phyloP scores from a whole-genome alignment of 2,888 invertebrate genomes.

The Nemoura dubitans region DNA sequence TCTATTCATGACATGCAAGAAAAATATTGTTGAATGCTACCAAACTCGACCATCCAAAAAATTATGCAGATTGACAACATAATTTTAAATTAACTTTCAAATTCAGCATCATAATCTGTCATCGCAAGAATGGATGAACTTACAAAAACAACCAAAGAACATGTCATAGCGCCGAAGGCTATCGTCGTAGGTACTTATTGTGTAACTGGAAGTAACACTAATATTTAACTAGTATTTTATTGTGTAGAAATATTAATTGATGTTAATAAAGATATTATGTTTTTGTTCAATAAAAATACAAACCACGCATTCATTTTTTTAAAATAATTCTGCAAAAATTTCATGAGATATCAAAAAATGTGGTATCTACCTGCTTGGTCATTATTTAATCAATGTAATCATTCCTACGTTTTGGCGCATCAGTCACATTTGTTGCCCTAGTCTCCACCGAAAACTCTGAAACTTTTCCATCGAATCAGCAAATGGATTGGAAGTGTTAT shows the following conservation, averaged over 20 bases:
- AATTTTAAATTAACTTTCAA: not conserved
- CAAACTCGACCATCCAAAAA: not conserved
- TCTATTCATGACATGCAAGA: constrained; percentile 63
- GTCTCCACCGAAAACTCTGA: too few species aligned
- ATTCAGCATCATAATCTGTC: constrained; percentile 7
- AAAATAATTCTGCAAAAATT: too few species aligned
- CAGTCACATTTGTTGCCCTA: too few species aligned
- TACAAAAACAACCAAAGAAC: constrained; percentile 37
- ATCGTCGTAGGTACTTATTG: not conserved
- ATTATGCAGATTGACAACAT: not conserved
- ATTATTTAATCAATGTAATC: too few species aligned
- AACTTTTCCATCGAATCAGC: too few species aligned
- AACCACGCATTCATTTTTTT: too few species aligned
- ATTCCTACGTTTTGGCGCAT: too few species aligned
- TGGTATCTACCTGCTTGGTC: too few species aligned
- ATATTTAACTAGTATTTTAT: not conserved
- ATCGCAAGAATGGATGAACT: not conserved
- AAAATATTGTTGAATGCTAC: not conserved
- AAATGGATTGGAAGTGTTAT: too few species aligned
- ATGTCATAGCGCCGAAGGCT: not conserved
- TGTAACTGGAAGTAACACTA: not conserved
- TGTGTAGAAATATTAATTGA: not conserved
- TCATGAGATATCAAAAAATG: too few species aligned
- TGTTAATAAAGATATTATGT: not conserved
- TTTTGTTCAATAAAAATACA: not conserved